These are phyloP conservation scores for Danio jaintianensis DNA, from an alignment of 2,797 vertebrate genomes.

Conservation along the genomic window DNA sequence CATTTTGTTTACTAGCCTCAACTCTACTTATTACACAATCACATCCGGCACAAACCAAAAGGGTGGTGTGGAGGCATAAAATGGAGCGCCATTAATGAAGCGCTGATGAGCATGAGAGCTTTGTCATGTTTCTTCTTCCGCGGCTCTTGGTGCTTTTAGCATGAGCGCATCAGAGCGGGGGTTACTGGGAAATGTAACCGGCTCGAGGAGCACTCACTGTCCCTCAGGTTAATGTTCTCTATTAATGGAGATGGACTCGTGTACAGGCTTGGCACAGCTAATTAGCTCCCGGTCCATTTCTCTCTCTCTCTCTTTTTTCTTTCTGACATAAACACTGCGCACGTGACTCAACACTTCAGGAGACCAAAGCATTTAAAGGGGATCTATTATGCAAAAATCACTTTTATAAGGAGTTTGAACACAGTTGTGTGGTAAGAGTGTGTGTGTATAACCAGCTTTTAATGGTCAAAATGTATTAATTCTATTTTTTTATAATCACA, in stretches of 20 bases:
- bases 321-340: conserved; percentile 53
- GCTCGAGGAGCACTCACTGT: conserved; percentile 80
- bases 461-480: too few relatives aligned
- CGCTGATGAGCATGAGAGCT: conserved; percentile 26
- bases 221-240: conserved; percentile 86
- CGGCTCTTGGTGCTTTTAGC: conserved; percentile 59
- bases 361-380: not conserved
- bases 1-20: not conserved
- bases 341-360: conserved; percentile 42
- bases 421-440: too few relatives aligned
- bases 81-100: conserved; percentile 20
- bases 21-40: not conserved
- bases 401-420: too few relatives aligned
- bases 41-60: not conserved
- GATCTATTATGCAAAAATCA: too few relatives aligned
- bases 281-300: conserved; percentile 82
- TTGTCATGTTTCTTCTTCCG: conserved; percentile 34
- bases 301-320: conserved; percentile 56
- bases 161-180: conserved; percentile 70
- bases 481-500: too few relatives aligned
- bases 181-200: conserved; percentile 78
- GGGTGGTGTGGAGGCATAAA: not conserved
- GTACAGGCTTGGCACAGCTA: conserved; percentile 80
- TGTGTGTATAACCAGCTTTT: too few relatives aligned
- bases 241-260: conserved; percentile 80